These are phyloP conservation scores for Sphinx pinastri DNA, from an alignment of 2,888 invertebrate species.

Conservation along the genomic window DNA sequence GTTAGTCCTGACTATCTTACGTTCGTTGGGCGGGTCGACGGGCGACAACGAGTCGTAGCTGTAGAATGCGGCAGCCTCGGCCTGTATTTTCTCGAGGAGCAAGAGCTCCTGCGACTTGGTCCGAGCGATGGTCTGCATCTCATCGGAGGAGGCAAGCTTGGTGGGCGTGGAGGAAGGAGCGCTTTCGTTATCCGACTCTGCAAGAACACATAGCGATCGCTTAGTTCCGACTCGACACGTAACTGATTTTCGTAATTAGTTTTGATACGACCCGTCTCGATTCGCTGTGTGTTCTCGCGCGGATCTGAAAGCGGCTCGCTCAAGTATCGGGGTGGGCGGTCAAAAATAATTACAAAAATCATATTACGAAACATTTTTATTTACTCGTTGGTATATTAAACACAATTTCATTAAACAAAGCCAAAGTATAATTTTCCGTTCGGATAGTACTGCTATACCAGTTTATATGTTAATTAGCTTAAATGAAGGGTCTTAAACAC, in stretches of 20 bases:
- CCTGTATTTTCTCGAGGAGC: slow-evolving; percentile 87
- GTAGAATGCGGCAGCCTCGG: slow-evolving; percentile 89
- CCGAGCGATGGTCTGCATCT: slow-evolving; percentile 57
- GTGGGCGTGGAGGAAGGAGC: slow-evolving; percentile 85
- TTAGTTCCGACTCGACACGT: slow-evolving; percentile 34
- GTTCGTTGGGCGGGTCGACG: slow-evolving; percentile 48
- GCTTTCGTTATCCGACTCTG: slow-evolving; percentile 92
- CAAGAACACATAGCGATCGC: slow-evolving; percentile 84
- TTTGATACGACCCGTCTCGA: slow-evolving; percentile 73
- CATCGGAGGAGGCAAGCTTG: slow-evolving; percentile 68
- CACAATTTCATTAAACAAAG: slow-evolving; percentile 81
- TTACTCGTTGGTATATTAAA: slow-evolving; percentile 81
- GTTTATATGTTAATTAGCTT: slow-evolving; percentile 73
- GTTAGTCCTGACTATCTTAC: slow-evolving; percentile 60
- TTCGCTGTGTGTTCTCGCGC: slow-evolving; percentile 72
- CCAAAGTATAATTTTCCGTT: slow-evolving; percentile 70
- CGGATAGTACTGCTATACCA: slow-evolving; percentile 71
- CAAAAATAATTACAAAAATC: slow-evolving; percentile 84
- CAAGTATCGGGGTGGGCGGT: slow-evolving; percentile 59
- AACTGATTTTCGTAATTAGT: slow-evolving; percentile 81
- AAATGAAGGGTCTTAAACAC: slow-evolving; percentile 72
- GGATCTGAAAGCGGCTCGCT: slow-evolving; percentile 68
- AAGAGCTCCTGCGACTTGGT: slow-evolving; percentile 88
- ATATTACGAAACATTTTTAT: slow-evolving; percentile 82
- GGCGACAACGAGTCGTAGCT: slow-evolving; percentile 80